A percentile compares a stretch with the other conserved stretches of the same genome.
phyloP scores from a whole-genome alignment of 2,113 vertebrate species.

The Pheucticus melanocephalus region DNA sequence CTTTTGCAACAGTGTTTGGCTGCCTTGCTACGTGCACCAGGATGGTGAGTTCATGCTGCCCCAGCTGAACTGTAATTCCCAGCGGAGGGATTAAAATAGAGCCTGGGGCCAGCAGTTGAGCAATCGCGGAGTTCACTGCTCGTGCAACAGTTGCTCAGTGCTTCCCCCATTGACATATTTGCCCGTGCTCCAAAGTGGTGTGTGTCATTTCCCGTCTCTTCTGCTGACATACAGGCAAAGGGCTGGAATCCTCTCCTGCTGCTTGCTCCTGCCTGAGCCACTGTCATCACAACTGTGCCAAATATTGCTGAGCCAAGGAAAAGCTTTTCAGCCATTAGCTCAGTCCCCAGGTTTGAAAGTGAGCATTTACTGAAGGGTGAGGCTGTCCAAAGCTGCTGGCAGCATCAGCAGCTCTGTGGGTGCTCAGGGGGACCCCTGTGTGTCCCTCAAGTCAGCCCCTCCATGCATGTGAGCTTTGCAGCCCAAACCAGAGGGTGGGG shows the following conservation, averaged over 20 bases:
- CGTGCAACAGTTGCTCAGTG: neutral
- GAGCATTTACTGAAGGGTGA: fast-evolving
- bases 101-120: neutral
- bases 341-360: neutral
- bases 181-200: neutral
- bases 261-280: neutral
- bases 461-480: neutral
- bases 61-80: neutral
- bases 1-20: neutral
- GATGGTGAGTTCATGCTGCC: neutral
- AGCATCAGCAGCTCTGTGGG: neutral
- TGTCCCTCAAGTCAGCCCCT: neutral
- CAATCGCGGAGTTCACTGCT: neutral
- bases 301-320: neutral
- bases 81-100: neutral
- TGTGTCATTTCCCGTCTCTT: slow-evolving; percentile 29
- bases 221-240: neutral
- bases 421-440: fast-evolving
- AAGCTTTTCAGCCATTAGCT: neutral
- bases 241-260: neutral
- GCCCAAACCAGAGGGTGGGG: neutral
- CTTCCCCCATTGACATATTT: neutral
- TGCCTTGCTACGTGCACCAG: neutral
- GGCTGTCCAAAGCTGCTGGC: neutral
- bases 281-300: neutral